Evolutionary conservation across 2,797 vertebrate species (phyloP), one percentile per base, ranked within the genome.

Genomic region (Orestias chungarensis): DNA sequence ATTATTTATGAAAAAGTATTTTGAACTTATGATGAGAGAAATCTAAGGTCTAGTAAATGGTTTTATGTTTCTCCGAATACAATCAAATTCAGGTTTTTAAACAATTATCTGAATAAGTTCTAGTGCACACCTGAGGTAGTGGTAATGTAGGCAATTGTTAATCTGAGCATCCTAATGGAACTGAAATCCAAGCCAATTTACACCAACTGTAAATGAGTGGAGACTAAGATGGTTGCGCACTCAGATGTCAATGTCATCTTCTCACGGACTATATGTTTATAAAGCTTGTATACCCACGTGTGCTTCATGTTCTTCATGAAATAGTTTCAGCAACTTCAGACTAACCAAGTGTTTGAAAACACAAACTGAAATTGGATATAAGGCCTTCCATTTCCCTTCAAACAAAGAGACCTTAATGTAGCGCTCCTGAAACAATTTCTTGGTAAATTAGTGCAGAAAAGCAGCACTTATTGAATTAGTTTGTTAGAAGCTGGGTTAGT

Each of bases 401-500:
- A 46, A 82, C 82, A 82, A 78, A 50, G 75, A 23, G 77, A 79
- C 67, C 71, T 68, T 68, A 71, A 70, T 80, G 50, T 74, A 82
- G 81, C 78, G 76, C 71, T 75, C 91, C 84, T 87, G 89, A 93
- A 87, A 91, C 86, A 93, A n/a, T 91, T 70, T 75, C 6, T 66
- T 90, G 93, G 90, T 93, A 91, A 92, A 93, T 93, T 95, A 96
- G 94, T 93, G 91, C 93, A 87, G 91, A 89, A n/a, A 90, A 94
- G 94, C 91, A 90, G 91, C 88, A 95, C 88, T 91, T 94, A 92
- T n/a, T 92, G 93, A 84, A 89, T 96, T 95, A 96, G 95, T 95
- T 92, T 92, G 94, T 96, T 96, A 95, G 94, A 91, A 94, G 93
- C 92, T 90, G 92, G 90, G 95, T 96, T 96, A 95, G 95, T 94